Evolutionary conservation across 2,888 invertebrate species (phyloP), one percentile per base, ranked within the genome.

Genomic region (Rotaria socialis): DNA sequence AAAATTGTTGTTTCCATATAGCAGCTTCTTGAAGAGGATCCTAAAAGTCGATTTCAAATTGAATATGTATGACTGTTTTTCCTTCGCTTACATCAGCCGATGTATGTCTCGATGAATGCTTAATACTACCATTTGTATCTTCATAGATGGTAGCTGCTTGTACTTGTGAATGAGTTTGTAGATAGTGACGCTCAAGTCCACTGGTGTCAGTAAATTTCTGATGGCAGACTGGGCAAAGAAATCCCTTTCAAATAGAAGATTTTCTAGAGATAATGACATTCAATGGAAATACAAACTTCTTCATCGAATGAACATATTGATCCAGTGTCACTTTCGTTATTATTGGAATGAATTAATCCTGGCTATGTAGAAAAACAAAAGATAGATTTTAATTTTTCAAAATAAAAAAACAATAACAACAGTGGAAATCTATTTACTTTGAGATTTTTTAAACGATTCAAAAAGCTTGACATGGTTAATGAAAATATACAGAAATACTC

Each of bases 1-100:
- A 91, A 75, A 92, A 90, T 89, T 92, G 92, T 86, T 91, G 89
- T 87, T 89, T 89, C 87, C 80, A 80, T 16, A 80, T 47, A 90
- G 88, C 90, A 91, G 87, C 87, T 91, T 89, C 87, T 89, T 87
- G 90, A 90, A 11, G 90, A 47, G 24, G 80, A 80, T 80, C 80
- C 80, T 80, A n/a, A 8, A 35, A 47, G n/a, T 43, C 19, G 2
- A 35, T 67, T 67, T 11, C 5, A 16, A 27, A 27, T 67, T 16
- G 5, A 67, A 35, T 67, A 11, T 14, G 3, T 35, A 27, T 14
- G 1, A 11, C 16, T 52, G 11, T 52, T 52, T 16, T 52, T 52
- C 14, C 14, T 52, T 11, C 4, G 3, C 14, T 67, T 6, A 67
- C 67, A 14, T 67, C 67, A 35, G 6, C 2, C 35, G 6, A 14